Percentiles rank a stretch among this genome's conserved stretches.
Evolutionary conservation across 2,797 vertebrate species (phyloP).

Genomic region (Cyprinella venusta): DNA sequence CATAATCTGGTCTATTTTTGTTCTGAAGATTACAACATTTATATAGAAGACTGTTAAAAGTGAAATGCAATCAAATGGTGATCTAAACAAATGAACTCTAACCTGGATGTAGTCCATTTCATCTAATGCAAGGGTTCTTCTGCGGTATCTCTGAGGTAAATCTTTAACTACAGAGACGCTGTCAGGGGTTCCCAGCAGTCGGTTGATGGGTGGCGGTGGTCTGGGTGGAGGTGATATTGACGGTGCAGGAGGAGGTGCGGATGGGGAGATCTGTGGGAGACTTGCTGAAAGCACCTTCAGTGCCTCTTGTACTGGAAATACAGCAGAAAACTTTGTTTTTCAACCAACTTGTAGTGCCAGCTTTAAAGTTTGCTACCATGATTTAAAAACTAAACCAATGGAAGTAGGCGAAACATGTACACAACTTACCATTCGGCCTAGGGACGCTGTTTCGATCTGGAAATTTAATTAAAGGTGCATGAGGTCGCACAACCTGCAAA

Average conservation of each 20-base stretch:
- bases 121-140: constrained; percentile 70
- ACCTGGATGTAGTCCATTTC: constrained; percentile 83
- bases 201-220: constrained; percentile 62
- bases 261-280: constrained; percentile 57
- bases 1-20: not conserved
- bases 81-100: constrained; percentile 32
- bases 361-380: not conserved
- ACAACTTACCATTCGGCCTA: constrained; percentile 75
- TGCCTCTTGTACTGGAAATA: constrained; percentile 69
- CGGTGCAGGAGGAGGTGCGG: constrained; percentile 49
- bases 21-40: not conserved
- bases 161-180: constrained; percentile 71
- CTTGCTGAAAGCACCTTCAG: constrained; percentile 66
- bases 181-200: constrained; percentile 72
- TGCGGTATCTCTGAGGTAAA: constrained; percentile 76
- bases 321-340: not conserved
- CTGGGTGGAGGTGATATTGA: constrained; percentile 58
- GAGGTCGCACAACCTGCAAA: constrained; percentile 76
- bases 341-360: not conserved
- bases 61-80: not conserved
- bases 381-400: not conserved
- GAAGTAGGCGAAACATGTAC: not conserved
- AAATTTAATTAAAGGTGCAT: constrained; percentile 79
- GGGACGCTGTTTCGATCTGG: constrained; percentile 68
- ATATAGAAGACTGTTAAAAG: not conserved